A percentile compares a stretch with the other conserved stretches of the same genome.
phyloP scores from a whole-genome alignment of 1,140 invertebrate genomes.

The Zaprionus tsacasi region DNA sequence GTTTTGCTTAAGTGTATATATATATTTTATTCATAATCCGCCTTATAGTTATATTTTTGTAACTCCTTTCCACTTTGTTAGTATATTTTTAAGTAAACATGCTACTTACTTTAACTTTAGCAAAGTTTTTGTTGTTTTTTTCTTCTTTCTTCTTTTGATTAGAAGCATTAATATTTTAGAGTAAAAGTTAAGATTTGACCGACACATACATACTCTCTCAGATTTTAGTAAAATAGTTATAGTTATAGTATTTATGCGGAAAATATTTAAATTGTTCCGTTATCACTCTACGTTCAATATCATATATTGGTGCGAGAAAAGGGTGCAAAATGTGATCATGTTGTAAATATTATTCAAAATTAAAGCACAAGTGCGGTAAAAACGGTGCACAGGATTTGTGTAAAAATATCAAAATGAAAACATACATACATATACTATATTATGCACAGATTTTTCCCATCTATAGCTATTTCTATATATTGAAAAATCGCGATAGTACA shows the following conservation, averaged over 20 bases:
- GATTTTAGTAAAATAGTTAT: constrained; percentile 64
- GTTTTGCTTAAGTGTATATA: constrained; percentile 31
- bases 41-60: constrained; percentile 49
- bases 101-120: constrained; percentile 70
- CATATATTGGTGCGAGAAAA: constrained; percentile 77
- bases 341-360: constrained; percentile 27
- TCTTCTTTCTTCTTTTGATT: constrained; percentile 31
- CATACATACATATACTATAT: constrained; percentile 10
- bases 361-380: constrained; percentile 41
- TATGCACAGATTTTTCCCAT: constrained; percentile 19
- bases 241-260: constrained; percentile 33
- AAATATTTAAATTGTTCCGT: constrained; percentile 37
- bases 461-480: constrained; percentile 47
- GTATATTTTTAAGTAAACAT: constrained; percentile 63
- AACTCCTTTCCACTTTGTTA: constrained; percentile 40
- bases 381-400: constrained; percentile 13
- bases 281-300: constrained; percentile 80
- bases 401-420: constrained; percentile 36
- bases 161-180: constrained; percentile 60
- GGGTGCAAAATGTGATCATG: constrained; percentile 57
- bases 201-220: constrained; percentile 64
- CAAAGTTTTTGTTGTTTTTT: constrained; percentile 46
- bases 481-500: constrained; percentile 47
- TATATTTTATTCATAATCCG: constrained; percentile 46
- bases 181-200: constrained; percentile 51